Percentiles rank a stretch among this genome's conserved stretches.
Conservation (phyloP, 2,888 invertebrate species). For the Cheilosia urbana region DNA sequence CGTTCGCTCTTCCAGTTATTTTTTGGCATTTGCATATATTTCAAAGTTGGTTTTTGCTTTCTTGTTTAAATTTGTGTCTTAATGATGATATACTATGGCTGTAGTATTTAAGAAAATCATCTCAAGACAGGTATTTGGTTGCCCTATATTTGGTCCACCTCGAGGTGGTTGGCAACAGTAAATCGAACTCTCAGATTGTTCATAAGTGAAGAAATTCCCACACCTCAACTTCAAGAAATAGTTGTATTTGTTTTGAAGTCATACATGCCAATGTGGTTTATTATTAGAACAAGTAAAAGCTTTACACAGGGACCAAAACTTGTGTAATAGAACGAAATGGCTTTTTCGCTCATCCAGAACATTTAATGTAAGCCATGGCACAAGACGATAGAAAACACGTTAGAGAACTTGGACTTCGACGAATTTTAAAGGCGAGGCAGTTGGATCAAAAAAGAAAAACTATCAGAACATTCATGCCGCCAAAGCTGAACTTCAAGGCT, state of each 20-base stretch:
- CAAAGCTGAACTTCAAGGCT: no score
- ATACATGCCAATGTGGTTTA: slow-evolving; percentile 11
- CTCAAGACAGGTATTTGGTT: no score
- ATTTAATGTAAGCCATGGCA: slow-evolving; percentile 9
- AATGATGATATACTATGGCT: not conserved
- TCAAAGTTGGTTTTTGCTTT: not conserved
- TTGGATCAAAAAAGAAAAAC: no score
- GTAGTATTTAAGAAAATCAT: no score
- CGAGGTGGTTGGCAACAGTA: slow-evolving; percentile 3
- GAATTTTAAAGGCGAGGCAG: not conserved
- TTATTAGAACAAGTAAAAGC: slow-evolving; percentile 1
- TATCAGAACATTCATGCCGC: no score
- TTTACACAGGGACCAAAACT: slow-evolving; percentile 16
- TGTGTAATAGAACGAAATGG: slow-evolving; percentile 7
- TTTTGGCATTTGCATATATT: no score
- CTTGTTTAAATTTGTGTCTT: no score
- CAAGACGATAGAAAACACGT: not conserved
- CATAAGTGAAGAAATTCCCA: not conserved
- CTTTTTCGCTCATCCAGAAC: not conserved
- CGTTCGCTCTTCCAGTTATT: no score
- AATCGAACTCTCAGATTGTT: not conserved
- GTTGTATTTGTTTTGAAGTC: no score
- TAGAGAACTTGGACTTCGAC: not conserved
- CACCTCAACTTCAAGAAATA: not conserved
- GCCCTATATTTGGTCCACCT: not conserved